These are phyloP conservation scores for Hypotaenidia philippensis DNA, from an alignment of 2,797 vertebrate species.

Conservation along the genomic window DNA sequence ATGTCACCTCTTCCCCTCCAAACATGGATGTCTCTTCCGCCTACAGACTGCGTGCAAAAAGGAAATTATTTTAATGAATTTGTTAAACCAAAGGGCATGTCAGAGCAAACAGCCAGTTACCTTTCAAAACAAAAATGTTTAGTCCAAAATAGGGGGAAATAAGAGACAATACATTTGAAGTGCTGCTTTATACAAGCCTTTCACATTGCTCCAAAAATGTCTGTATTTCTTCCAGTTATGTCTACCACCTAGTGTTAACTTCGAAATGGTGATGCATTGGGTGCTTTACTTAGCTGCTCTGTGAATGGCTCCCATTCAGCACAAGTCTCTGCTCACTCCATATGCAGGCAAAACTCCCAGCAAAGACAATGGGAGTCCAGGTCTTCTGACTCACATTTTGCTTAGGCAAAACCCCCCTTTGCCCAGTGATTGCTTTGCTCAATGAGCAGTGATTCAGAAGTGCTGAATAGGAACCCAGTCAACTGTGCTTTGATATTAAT, in stretches of 20 bases:
- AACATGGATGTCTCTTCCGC: neutral
- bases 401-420: constrained; percentile 39
- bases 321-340: constrained; percentile 38
- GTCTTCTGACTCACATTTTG: constrained; percentile 58
- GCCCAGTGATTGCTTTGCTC: constrained; percentile 29
- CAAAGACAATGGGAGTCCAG: constrained; percentile 31
- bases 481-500: constrained; percentile 46
- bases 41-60: neutral
- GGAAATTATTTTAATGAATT: constrained; percentile 52
- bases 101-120: neutral
- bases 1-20: neutral
- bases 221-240: constrained; percentile 68
- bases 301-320: constrained; percentile 44
- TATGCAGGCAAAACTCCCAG: constrained; percentile 52
- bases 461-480: constrained; percentile 26
- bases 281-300: constrained; percentile 1
- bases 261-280: constrained; percentile 57
- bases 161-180: constrained; percentile 34
- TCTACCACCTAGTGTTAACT: constrained; percentile 61
- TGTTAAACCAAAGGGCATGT: constrained; percentile 29
- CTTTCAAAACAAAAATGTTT: constrained; percentile 36
- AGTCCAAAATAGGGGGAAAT: constrained; percentile 38
- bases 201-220: constrained; percentile 54
- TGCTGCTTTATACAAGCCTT: constrained; percentile 39
- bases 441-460: constrained; percentile 33